Conservation (phyloP, 2,797 vertebrate genomes). For the Tinamus major region DNA sequence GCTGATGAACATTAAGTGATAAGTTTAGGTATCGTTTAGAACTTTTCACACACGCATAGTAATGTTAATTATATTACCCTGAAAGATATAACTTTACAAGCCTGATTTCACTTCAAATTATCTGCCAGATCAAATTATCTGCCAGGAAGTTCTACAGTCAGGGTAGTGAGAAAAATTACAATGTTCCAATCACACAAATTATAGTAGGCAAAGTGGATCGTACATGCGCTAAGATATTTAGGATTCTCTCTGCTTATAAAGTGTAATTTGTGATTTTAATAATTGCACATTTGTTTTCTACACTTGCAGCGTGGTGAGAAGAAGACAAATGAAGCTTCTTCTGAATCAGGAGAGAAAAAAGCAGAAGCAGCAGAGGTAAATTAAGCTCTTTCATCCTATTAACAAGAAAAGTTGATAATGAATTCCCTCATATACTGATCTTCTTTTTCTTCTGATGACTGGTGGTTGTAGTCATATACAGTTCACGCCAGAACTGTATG, state of each 20-base stretch:
- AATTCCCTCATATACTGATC: background rate
- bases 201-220: background rate
- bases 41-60: background rate
- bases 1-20: background rate
- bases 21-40: background rate
- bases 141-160: background rate
- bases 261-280: background rate
- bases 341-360: constrained; percentile 63
- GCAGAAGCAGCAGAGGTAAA: constrained; percentile 68
- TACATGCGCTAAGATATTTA: background rate
- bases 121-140: background rate
- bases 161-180: background rate
- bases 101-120: background rate
- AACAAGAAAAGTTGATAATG: background rate
- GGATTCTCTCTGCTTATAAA: background rate
- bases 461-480: background rate
- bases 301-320: constrained; percentile 65
- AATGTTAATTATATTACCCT: rapidly evolving
- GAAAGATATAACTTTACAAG: background rate
- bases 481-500: background rate
- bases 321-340: constrained; percentile 58
- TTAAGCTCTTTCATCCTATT: background rate
- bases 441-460: background rate
- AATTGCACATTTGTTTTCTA: background rate
- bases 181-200: rapidly evolving